These are phyloP conservation scores for Nipponia nippon DNA, from an alignment of 2,113 vertebrate genomes.

Conservation along the genomic window DNA sequence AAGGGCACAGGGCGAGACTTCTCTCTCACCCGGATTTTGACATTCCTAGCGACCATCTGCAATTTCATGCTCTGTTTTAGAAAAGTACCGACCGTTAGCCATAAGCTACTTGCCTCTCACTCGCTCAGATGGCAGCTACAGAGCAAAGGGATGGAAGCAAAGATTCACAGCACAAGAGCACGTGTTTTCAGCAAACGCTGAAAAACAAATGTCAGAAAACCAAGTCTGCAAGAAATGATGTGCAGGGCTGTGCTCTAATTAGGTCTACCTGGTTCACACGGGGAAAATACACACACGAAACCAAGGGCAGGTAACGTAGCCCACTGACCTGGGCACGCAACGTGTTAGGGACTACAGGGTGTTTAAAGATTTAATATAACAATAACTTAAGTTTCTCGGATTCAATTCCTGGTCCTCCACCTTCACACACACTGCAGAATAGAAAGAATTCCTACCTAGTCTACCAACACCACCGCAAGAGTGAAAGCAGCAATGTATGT, in stretches of 20 bases:
- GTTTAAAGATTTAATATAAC: neutral
- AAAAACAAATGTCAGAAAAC: neutral
- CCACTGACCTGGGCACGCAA: neutral
- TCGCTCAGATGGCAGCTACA: neutral
- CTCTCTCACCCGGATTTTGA: neutral
- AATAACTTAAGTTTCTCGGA: neutral
- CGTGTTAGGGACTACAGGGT: accelerated
- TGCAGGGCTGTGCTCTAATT: neutral
- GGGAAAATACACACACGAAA: neutral
- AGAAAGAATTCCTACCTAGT: neutral
- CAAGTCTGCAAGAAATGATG: neutral
- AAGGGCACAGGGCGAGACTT: neutral
- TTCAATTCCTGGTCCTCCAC: neutral
- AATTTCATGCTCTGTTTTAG: neutral
- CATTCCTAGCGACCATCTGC: neutral
- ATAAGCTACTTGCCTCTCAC: neutral
- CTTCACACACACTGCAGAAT: neutral
- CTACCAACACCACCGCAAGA: neutral
- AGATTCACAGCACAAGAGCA: neutral
- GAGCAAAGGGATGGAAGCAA: neutral
- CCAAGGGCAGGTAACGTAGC: neutral
- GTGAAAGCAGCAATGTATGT: neutral
- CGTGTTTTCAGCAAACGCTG: neutral
- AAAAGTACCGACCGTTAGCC: neutral
- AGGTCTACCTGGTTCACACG: neutral